A percentile compares a stretch with the other conserved stretches of the same genome.
These are phyloP conservation scores for Philotrypesis tridentata DNA, from an alignment of 1,140 invertebrate genomes.

Conservation along the genomic window DNA sequence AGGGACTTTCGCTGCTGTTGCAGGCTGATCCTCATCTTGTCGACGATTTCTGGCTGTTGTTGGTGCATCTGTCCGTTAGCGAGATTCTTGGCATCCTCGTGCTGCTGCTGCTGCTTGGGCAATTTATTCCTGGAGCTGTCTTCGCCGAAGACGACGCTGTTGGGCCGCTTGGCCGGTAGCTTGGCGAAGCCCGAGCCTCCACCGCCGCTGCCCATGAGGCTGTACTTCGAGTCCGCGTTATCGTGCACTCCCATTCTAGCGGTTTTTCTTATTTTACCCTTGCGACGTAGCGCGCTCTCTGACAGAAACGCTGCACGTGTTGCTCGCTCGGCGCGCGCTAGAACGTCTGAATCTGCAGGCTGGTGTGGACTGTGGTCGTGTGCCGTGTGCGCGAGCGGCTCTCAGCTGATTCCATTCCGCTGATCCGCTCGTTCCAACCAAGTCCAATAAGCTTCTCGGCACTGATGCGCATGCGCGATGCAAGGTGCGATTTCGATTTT, in stretches of 20 bases:
- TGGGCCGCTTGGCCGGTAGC: constrained; percentile 61
- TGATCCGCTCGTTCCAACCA: too few relatives aligned
- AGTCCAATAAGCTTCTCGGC: too few relatives aligned
- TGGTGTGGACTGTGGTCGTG: too few relatives aligned
- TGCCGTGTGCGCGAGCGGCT: too few relatives aligned
- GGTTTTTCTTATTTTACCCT: neutral
- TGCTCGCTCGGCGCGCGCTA: constrained; percentile 4
- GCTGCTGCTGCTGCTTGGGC: constrained; percentile 47
- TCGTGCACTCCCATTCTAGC: constrained; percentile 67
- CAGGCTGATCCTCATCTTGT: constrained; percentile 63
- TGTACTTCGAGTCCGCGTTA: constrained; percentile 65
- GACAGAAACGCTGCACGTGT: constrained; percentile 35
- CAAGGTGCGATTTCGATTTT: too few relatives aligned
- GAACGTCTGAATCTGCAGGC: too few relatives aligned
- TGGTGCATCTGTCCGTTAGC: neutral
- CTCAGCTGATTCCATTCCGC: too few relatives aligned
- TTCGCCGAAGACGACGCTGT: constrained; percentile 56
- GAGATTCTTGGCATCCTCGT: constrained; percentile 6
- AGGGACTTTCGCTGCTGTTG: constrained; percentile 73
- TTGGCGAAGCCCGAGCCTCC: constrained; percentile 60
- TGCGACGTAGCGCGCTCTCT: too few relatives aligned
- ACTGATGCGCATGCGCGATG: too few relatives aligned
- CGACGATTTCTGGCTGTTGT: constrained; percentile 9
- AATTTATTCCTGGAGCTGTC: constrained; percentile 54
- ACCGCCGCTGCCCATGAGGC: constrained; percentile 58